phyloP scores from a whole-genome alignment of 2,888 invertebrate genomes.

The Cheilosia urbana region DNA sequence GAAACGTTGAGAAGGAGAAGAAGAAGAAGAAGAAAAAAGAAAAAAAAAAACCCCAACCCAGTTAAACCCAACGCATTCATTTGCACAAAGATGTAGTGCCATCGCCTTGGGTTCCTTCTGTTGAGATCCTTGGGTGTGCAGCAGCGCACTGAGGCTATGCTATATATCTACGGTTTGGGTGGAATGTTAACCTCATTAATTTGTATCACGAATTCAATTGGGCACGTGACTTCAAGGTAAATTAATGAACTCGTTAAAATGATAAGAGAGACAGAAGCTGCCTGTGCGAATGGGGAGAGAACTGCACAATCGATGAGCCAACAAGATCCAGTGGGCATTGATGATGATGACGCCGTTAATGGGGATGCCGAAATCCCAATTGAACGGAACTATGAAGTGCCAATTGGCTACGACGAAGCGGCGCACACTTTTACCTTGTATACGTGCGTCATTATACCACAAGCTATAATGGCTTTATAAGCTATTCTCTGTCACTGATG shows the following conservation, averaged over 20 bases:
- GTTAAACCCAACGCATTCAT: constrained; percentile 34
- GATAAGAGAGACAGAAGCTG: constrained; percentile 33
- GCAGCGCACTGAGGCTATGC: neutral
- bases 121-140: neutral
- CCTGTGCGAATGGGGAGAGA: constrained; percentile 3
- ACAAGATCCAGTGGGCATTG: constrained; percentile 50
- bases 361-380: constrained; percentile 53
- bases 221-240: constrained; percentile 74
- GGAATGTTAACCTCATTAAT: constrained; percentile 70
- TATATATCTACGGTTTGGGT: neutral
- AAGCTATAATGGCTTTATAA: constrained; percentile 62
- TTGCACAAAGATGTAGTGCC: constrained; percentile 16
- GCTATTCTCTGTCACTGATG: constrained; percentile 13
- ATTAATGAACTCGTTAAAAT: constrained; percentile 73
- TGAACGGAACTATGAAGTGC: constrained; percentile 58
- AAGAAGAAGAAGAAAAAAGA: neutral
- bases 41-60: constrained; percentile 31
- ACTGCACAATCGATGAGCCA: constrained; percentile 33
- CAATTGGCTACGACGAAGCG: constrained; percentile 46
- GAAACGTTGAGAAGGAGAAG: neutral
- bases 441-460: constrained; percentile 60
- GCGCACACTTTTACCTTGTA: constrained; percentile 25
- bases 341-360: constrained; percentile 60
- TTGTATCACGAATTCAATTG: constrained; percentile 75
- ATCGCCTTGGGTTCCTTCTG: constrained; percentile 6